Evolutionary conservation across 2,888 invertebrate species (phyloP), one percentile per base, ranked within the genome.

Genomic region (Leucophora obtusa): DNA sequence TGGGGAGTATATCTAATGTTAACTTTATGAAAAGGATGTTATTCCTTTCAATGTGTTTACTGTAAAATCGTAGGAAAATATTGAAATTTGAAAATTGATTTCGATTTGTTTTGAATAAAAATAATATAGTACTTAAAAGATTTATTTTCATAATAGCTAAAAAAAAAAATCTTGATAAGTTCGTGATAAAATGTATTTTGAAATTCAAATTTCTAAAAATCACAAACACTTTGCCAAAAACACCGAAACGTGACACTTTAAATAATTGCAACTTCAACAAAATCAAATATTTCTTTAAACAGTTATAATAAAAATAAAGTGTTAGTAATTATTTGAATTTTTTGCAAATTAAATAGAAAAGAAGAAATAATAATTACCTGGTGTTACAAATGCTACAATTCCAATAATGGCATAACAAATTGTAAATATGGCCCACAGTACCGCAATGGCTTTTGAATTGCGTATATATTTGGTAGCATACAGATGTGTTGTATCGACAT

Each of bases 401-500:
- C 96, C 95, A 87, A 99, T 97, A 87, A 99, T 97, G 83, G 97
- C 97, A 90, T 97, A 98, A 91, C 98, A 98, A 89, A 98, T 96
- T 84, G 97, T 97, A 91, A 99, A 98, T 88, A 99, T 96, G 82
- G 96, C 98, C 99, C 99, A 99, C 84, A 98, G 93, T 80, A 98
- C 98, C 66, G 97, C 98, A 83, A 99, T 97, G 63, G 98, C 98
- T 92, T 96, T 96, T 84, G 96, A 96, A 92, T 97, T 96, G 85
- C 96, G 93, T 84, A 96, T 96, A 89, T 97, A 97, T 91, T 96
- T 96, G 80, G 96, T 96, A 83, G 96, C 96, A 91, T 96, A 96
- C 90, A 96, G 93, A 91, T 97, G 96, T 85, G 96, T 94, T 85
- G 96, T 95, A 91, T 97, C 96, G 86, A 96, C 96, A 92, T 97